These are phyloP conservation scores for Synanthedon vespiformis DNA, from an alignment of 2,888 invertebrate genomes.

Conservation along the genomic window DNA sequence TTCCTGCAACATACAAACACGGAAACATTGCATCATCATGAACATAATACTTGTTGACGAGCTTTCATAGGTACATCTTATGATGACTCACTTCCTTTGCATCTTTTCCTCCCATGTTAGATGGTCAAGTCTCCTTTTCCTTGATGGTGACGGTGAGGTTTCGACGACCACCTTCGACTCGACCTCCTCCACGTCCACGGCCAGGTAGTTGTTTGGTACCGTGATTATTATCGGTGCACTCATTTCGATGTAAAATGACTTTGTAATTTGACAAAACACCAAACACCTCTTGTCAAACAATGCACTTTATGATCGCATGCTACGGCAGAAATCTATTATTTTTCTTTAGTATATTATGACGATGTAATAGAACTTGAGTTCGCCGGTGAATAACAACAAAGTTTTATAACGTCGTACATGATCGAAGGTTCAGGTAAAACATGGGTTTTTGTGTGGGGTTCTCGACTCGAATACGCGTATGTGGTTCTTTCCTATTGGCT, in stretches of 20 bases:
- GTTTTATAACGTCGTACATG: conserved; percentile 39
- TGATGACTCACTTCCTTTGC: conserved; percentile 81
- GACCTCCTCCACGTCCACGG: conserved; percentile 46
- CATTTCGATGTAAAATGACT: conserved; percentile 27
- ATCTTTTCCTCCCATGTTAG: conserved; percentile 88
- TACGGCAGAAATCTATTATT: conserved; percentile 17
- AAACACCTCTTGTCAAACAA: conserved; percentile 26
- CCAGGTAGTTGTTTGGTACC: conserved; percentile 59
- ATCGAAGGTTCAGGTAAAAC: conserved; percentile 39
- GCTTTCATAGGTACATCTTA: not conserved
- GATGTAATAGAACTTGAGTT: conserved; percentile 27
- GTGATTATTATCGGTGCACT: conserved; percentile 66
- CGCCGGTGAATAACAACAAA: conserved; percentile 25
- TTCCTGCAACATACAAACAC: conserved; percentile 72
- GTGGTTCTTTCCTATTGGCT: conserved; percentile 48
- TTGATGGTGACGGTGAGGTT: conserved; percentile 38
- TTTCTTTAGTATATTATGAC: conserved; percentile 23
- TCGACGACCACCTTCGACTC: conserved; percentile 42
- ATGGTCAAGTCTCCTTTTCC: conserved; percentile 85
- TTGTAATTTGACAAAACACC: conserved; percentile 19
- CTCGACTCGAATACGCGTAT: conserved; percentile 38
- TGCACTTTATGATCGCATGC: conserved; percentile 37
- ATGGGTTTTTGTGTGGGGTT: conserved; percentile 15
- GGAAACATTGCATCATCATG: not conserved
- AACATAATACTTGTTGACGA: conserved; percentile 4